Evolutionary conservation across 2,888 invertebrate genomes (phyloP).

Genomic region (Chalcosyrphus nemorum): DNA sequence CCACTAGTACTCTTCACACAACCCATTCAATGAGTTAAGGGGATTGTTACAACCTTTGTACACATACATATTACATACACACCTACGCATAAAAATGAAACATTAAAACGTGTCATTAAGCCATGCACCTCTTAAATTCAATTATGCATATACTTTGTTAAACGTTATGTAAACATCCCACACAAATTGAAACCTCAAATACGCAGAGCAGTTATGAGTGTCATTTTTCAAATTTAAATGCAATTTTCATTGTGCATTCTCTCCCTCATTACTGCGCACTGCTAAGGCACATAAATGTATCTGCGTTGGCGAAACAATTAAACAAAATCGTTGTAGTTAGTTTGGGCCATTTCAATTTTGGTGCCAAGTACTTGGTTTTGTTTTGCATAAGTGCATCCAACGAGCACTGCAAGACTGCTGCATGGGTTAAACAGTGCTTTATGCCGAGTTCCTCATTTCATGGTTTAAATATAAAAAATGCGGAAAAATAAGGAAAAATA

Average conservation of each 20-base stretch:
- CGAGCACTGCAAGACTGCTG: slow-evolving; percentile 6
- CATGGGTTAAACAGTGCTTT: neutral
- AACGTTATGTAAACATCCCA: slow-evolving; percentile 25
- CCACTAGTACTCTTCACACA: neutral
- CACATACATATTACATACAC: neutral
- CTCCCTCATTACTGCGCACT: slow-evolving; percentile 14
- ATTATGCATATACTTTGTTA: slow-evolving; percentile 3
- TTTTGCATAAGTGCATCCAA: slow-evolving; percentile 34
- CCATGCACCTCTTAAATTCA: neutral
- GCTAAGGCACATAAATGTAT: slow-evolving; percentile 1
- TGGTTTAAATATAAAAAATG: slow-evolving; percentile 37
- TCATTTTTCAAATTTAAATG: slow-evolving; percentile 42
- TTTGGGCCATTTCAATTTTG: slow-evolving; percentile 42
- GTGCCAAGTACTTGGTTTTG: slow-evolving; percentile 55
- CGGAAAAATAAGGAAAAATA: slow-evolving; percentile 16
- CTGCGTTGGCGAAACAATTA: slow-evolving; percentile 63
- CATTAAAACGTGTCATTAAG: neutral
- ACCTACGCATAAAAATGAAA: neutral
- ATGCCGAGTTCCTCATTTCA: slow-evolving; percentile 30
- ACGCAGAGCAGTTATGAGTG: slow-evolving; percentile 21
- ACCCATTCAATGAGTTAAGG: neutral
- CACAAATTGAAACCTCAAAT: slow-evolving; percentile 28
- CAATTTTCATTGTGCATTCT: slow-evolving; percentile 34
- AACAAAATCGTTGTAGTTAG: slow-evolving; percentile 46
- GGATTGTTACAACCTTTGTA: neutral